Evolutionary conservation across 2,797 vertebrate species (phyloP), one percentile per base, ranked within the genome.

Genomic region (Anomalospiza imberbis): DNA sequence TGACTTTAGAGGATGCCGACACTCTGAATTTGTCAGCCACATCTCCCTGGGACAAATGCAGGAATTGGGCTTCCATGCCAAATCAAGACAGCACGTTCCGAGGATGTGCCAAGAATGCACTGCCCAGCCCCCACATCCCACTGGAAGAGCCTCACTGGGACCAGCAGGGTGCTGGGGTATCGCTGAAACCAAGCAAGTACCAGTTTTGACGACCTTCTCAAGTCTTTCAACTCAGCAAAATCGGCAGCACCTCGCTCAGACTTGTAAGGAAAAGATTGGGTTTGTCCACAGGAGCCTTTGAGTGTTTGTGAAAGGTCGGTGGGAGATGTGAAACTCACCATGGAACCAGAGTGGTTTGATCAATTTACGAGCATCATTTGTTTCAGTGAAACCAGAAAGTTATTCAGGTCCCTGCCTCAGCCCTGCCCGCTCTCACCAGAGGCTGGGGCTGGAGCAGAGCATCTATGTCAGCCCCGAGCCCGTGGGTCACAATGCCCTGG

Each of bases 21-120:
- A 7, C 68, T 17, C 25, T 1, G 12, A 13, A n/a, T 40, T 34
- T 66, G 44, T 17, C 32, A 70, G 17, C 18, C 38, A 28, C 6
- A 6, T 15, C 34, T 47, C n/a, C 51, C 48, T 12, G 6, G 77
- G 80, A 62, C 14, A 17, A 60, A 44, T 0, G 24, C 55, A 17
- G 72, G 45, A 29, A 42, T 1, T 1, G 6, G 12, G 65, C 32
- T 68, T 38, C 34, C 22, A 8, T 1, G 1, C 45, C 28, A 4
- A 45, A 34, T 3, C 0, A 2, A 28, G 80, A 18, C 0, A 25
- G 34, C 19, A 36, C 2, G 0, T 31, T 29, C 51, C 0, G 0
- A 36, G 34, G 67, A n/a, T 25, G 47, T 21, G 4, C 62, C 86
- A 21, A 63, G 58, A 36, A 42, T 2, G 0, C 4, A 0, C 15